phyloP scores from a whole-genome alignment of 30 jellyfish, hydroid and myxozoan genomes.

The Nemopilema nomurai region DNA sequence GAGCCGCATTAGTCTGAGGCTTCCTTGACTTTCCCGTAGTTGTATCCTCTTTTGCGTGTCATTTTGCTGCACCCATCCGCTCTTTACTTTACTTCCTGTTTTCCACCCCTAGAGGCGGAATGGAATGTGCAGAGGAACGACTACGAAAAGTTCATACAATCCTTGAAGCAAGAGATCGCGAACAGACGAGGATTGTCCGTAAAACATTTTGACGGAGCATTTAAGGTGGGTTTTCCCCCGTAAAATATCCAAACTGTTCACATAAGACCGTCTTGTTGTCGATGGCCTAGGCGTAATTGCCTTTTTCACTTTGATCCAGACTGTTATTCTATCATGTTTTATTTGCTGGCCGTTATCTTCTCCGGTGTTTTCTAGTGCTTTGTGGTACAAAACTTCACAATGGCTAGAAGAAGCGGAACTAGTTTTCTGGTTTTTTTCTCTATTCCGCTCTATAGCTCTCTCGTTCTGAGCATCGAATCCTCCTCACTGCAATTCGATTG shows the following conservation, averaged over 20 bases:
- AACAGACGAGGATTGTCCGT: constrained; percentile 57
- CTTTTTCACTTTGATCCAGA: no score
- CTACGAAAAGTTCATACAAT: constrained; percentile 83
- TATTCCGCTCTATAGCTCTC: background rate
- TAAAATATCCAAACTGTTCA: no score
- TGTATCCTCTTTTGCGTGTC: background rate
- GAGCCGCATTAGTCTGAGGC: no score
- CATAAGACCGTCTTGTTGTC: no score
- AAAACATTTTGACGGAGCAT: constrained; percentile 17
- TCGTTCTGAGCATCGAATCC: background rate
- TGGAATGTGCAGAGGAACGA: constrained; percentile 93
- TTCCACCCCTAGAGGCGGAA: constrained; percentile 69
- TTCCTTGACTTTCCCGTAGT: background rate
- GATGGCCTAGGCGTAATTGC: no score
- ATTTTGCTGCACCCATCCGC: background rate
- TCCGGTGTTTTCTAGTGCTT: no score
- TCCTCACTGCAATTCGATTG: no score
- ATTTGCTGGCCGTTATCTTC: no score
- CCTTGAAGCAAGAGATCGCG: constrained; percentile 79
- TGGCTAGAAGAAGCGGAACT: background rate
- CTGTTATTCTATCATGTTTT: no score
- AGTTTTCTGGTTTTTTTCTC: background rate
- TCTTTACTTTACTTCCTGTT: background rate
- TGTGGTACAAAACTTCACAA: no score
- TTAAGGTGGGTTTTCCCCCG: constrained; percentile 16